Evolutionary conservation across 2,113 vertebrate species (phyloP), one percentile per base, ranked within the genome.

Genomic region (Mellivora capensis): DNA sequence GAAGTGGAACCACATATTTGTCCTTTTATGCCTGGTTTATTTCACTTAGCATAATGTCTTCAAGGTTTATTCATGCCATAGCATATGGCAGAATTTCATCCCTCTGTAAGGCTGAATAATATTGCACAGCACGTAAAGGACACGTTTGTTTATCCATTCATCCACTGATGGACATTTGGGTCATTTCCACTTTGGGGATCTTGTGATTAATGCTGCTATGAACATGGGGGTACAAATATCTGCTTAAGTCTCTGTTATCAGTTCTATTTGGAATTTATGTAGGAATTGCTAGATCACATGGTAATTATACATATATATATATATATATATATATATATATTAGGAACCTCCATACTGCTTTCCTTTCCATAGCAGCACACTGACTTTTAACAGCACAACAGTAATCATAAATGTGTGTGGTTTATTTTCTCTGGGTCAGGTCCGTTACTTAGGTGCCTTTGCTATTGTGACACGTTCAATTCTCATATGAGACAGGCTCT

Each of bases 41-140:
- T 37, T 64, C 79, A 54, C 49, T 86, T 25, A 52, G 61, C 13
- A 49, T 10, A 23, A 3, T 5, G 20, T 15, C 11, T 13, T 84
- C 23, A 34, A 81, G 6, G 42, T 25, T 52, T 67, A 7, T 18
- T 34, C 29, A 34, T 1, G 27, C 14, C 12, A 2, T 9, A 27
- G 44, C 14, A 1, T 44, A 9, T 21, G 49, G 37, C 69, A 72
- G 67, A 61, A 29, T 44, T 14, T 10, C 39, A 49, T 74, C 7
- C 27, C 27, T 49, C 15, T 83, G 31, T 67, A 49, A 25, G 76
- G 39, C 18, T 37, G 18, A 47, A 13, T 47, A 27, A 11, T 18
- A 39, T 4, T 59, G 25, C 25, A 34, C 4, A 31, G 2, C n/a
- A 34, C 9, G 1, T 18, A 7, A 6, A 5, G 1, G 23, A 12